phyloP scores from a whole-genome alignment of 2,113 vertebrate genomes.

The Lasiurus borealis region DNA sequence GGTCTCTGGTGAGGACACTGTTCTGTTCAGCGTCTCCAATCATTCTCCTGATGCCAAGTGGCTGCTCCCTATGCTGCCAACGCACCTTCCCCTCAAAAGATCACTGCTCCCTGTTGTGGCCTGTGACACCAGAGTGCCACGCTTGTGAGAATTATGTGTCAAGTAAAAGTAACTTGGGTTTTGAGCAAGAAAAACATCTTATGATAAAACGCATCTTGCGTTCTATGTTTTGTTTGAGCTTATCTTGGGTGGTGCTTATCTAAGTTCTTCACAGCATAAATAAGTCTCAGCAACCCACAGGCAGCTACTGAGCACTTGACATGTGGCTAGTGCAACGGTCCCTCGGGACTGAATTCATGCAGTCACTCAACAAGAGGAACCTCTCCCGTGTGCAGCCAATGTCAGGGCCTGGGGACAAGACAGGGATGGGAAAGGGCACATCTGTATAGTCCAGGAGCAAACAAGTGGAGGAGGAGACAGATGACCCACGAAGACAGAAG shows the following conservation, averaged over 20 bases:
- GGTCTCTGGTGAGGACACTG: not conserved
- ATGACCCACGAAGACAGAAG: not conserved
- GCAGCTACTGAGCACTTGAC: not conserved
- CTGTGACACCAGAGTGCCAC: fast-evolving
- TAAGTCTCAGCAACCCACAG: not conserved
- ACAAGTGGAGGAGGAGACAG: not conserved
- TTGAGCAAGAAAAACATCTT: not conserved
- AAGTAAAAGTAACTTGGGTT: not conserved
- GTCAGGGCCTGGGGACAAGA: not conserved
- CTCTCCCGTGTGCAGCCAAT: too few species aligned
- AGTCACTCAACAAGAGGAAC: not conserved
- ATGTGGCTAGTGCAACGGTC: not conserved
- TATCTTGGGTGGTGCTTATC: not conserved
- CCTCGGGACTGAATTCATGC: not conserved
- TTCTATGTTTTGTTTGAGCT: not conserved
- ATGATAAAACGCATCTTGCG: not conserved
- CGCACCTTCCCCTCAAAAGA: not conserved
- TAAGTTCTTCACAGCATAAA: not conserved
- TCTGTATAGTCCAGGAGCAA: not conserved
- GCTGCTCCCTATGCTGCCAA: not conserved
- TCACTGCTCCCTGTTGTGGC: not conserved
- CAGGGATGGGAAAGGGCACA: not conserved
- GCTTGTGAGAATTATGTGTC: not conserved
- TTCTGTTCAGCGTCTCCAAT: fast-evolving
- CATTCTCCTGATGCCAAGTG: not conserved